phyloP scores from a whole-genome alignment of 2,113 vertebrate genomes.

The Forbesichthys papilliferus region DNA sequence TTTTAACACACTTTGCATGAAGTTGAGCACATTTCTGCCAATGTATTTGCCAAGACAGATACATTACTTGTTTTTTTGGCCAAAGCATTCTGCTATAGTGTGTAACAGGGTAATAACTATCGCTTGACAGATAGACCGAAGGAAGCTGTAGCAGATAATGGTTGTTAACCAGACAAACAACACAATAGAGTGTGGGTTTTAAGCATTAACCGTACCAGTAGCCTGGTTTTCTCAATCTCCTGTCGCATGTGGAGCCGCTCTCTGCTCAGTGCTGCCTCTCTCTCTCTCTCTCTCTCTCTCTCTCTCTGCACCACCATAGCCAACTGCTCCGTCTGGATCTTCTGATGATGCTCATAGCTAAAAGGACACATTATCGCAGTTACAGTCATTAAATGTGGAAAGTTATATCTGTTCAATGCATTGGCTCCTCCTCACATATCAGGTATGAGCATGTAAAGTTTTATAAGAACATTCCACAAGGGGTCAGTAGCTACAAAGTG shows the following conservation, averaged over 20 bases:
- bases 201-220: conserved; percentile 69
- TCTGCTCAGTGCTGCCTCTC: conserved; percentile 68
- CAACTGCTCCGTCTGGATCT: conserved; percentile 80
- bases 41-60: too few relatives aligned
- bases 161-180: neutral
- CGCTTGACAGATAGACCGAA: too few relatives aligned
- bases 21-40: too few relatives aligned
- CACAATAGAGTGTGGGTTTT: neutral
- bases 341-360: conserved; percentile 83
- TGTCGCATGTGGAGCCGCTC: conserved; percentile 60
- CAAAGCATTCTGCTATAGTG: too few relatives aligned
- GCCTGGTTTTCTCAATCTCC: conserved; percentile 73
- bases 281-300: conserved; percentile 81
- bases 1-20: too few relatives aligned
- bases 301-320: conserved; percentile 77
- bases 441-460: neutral
- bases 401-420: neutral
- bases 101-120: too few relatives aligned
- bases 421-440: too few relatives aligned
- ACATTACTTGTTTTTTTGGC: too few relatives aligned
- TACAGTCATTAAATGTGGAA: neutral
- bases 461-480: conserved; percentile 9
- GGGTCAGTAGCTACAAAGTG: conserved; percentile 5
- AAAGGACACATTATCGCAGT: neutral
- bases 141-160: too few relatives aligned